Base-by-base conservation (phyloP, 2,888 invertebrate genomes). In the Lasioglossum villosulum region DNA sequence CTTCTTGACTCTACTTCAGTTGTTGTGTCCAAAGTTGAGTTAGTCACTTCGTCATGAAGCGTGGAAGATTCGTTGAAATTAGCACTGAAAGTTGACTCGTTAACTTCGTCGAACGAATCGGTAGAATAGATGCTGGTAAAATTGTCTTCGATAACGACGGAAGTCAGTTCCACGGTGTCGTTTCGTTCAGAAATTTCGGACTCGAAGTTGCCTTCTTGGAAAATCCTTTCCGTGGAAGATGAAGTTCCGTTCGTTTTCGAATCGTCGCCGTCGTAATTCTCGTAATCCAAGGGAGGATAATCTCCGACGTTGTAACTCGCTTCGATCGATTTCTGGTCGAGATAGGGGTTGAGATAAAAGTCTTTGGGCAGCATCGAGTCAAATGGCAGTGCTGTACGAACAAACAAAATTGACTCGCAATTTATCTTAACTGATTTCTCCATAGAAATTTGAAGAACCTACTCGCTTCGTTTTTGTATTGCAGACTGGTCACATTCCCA, bases 281-380 rank as follows among this genome's bases (percentile, higher is more conserved):
- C 86, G 37, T 93, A 92, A 86, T 93, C 90, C 59, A 88, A 63
- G 8, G 90, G 89, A 4, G 91, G 87, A 78, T 91, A 87, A 52
- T 92, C 91, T 5, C 86, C 90, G 14, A 88, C 82, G 37, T 88
- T 76, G 71, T 82, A 87, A 19, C 90, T 87, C 12, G 85, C 87
- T 34, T 90, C 88, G 23, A 86, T 39, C 0, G 82, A 68, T 12
- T 75, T 79, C 39, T 84, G 86, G 27, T 89, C 83, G 72, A 83
- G 14, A 6, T 82, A 78, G 5, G 89, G 79, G 68, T 88, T 78
- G 39, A 86, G 56, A 73, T 71, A 84, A 2, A 83, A 56, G 0
- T 42, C 37, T 6, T 78, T 52, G 0, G 80, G 83, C 19, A 45
- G 48, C 48, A 66, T 48, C 0, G 75, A 72, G 16, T 72, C 37